Conservation (phyloP, 2,888 invertebrate genomes). For the Eilema sororculum region DNA sequence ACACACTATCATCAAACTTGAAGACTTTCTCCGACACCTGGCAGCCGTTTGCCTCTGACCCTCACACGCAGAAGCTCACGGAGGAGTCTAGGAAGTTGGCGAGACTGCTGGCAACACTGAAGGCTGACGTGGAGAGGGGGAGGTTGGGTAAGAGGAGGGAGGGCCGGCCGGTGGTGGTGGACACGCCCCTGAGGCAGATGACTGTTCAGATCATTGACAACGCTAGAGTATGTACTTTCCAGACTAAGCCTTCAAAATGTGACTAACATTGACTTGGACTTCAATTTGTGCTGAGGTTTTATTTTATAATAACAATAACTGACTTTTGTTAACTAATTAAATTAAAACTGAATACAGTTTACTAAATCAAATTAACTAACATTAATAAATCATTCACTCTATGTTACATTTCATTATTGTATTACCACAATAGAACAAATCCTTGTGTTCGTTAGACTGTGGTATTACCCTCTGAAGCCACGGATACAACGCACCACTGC, state of each 20-base stretch:
- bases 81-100: slow-evolving; percentile 50
- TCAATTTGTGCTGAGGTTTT: background rate
- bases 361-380: no score
- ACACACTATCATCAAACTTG: slow-evolving; percentile 56
- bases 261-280: slow-evolving; percentile 2
- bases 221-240: slow-evolving; percentile 60
- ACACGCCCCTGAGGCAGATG: slow-evolving; percentile 68
- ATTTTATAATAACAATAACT: background rate
- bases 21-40: slow-evolving; percentile 56
- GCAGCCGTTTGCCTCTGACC: slow-evolving; percentile 53
- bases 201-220: slow-evolving; percentile 68
- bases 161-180: slow-evolving; percentile 58
- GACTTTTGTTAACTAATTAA: no score
- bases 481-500: no score
- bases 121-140: slow-evolving; percentile 58
- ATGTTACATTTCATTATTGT: no score
- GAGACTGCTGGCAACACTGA: slow-evolving; percentile 55
- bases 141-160: slow-evolving; percentile 56
- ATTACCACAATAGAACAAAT: no score
- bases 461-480: no score
- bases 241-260: background rate
- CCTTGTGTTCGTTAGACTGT: no score
- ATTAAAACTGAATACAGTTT: no score
- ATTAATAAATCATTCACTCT: no score
- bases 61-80: slow-evolving; percentile 50